Evolutionary conservation across 2,797 vertebrate genomes (phyloP).

Genomic region (Merluccius polli): DNA sequence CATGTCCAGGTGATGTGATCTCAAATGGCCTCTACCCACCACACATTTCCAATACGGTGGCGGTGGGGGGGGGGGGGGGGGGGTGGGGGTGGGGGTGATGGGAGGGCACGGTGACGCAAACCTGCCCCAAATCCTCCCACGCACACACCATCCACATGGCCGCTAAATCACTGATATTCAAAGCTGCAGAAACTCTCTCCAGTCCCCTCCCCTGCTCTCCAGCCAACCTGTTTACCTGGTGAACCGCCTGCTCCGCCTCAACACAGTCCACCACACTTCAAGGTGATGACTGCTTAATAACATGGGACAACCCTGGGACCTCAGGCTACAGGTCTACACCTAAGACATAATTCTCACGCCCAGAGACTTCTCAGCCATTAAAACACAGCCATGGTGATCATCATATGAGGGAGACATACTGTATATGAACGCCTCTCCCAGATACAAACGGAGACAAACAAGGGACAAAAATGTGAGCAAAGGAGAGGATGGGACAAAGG

Average conservation of each 20-base stretch:
- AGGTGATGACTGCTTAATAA: not conserved
- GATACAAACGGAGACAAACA: not conserved
- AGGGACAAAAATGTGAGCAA: not conserved
- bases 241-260: not conserved
- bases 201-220: too few species aligned
- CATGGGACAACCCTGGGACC: not conserved
- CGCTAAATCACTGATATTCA: slow-evolving; percentile 17
- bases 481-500: not conserved
- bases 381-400: not conserved
- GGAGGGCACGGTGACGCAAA: not conserved
- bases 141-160: not conserved
- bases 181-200: slow-evolving; percentile 18
- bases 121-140: not conserved
- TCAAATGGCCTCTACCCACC: slow-evolving; percentile 28
- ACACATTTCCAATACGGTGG: slow-evolving; percentile 32
- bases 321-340: not conserved
- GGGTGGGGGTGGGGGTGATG: too few species aligned
- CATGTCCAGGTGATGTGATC: slow-evolving; percentile 29
- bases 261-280: not conserved
- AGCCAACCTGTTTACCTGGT: not conserved
- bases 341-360: not conserved
- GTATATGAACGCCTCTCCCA: not conserved
- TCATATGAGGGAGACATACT: not conserved
- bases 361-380: not conserved
- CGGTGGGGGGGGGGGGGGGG: not conserved